Conservation (phyloP, 2,797 vertebrate genomes). For the Enteromius argenteus region DNA sequence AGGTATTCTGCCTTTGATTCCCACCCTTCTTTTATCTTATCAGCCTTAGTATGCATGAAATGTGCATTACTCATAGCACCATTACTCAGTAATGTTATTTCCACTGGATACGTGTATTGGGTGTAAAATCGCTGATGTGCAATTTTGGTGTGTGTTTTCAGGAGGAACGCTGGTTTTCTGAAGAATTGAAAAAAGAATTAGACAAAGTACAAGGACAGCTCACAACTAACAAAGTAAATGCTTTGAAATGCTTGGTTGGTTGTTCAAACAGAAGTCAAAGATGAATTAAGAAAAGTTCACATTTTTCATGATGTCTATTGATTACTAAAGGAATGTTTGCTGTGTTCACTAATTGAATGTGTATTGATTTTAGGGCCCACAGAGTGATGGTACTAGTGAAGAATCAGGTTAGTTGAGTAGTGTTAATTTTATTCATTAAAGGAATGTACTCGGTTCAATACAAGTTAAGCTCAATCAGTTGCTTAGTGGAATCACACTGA, state of each 20-base stretch:
- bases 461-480: not conserved
- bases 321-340: not conserved
- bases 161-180: constrained; percentile 99
- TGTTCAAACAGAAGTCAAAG: not conserved
- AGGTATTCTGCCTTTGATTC: constrained; percentile 76
- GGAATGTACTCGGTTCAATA: not conserved
- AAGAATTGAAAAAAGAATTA: constrained; percentile 98
- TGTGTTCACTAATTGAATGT: constrained; percentile 51
- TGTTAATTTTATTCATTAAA: not conserved
- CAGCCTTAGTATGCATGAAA: not conserved
- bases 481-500: not conserved
- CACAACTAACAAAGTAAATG: constrained; percentile 93
- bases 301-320: not conserved
- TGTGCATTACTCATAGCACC: not conserved
- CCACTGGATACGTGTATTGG: not conserved
- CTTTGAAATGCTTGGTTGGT: constrained; percentile 68
- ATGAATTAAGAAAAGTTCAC: not conserved
- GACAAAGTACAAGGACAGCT: constrained; percentile 97
- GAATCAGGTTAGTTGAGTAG: constrained; percentile 81
- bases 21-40: not conserved
- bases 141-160: constrained; percentile 63
- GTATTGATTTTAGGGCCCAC: constrained; percentile 71
- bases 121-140: not conserved
- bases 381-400: constrained; percentile 83
- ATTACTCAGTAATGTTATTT: not conserved